Conservation (phyloP, 1,140 invertebrate genomes). For the Pinna nobilis region DNA sequence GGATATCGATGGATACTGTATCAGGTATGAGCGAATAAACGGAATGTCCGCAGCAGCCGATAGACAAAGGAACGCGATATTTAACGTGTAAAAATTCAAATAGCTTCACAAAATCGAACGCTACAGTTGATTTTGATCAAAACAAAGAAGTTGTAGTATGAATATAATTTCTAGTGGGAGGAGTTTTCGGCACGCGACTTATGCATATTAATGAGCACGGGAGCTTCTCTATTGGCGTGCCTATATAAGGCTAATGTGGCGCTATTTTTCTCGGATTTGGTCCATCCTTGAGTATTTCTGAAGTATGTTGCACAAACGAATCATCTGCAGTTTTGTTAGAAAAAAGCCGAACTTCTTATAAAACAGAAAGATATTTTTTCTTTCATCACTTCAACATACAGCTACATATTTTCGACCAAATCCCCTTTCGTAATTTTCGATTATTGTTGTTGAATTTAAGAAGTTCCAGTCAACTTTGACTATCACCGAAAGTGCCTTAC, state of each 20-base stretch:
- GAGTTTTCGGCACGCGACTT: background rate
- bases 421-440: constrained; percentile 45
- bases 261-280: constrained; percentile 52
- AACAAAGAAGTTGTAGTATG: constrained; percentile 22
- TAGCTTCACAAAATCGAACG: constrained; percentile 1
- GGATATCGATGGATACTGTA: too few species aligned
- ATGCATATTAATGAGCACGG: constrained; percentile 11
- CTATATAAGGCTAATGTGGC: constrained; percentile 33
- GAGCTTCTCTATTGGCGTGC: constrained; percentile 27
- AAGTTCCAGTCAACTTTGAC: constrained; percentile 1
- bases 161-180: background rate
- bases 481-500: constrained; percentile 49
- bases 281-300: constrained; percentile 34
- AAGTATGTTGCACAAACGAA: constrained; percentile 44
- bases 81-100: background rate
- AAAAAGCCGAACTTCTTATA: constrained; percentile 12
- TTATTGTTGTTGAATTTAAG: constrained; percentile 30
- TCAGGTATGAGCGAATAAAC: too few species aligned
- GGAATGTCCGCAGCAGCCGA: background rate
- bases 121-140: too few species aligned
- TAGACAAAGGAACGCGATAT: background rate
- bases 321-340: constrained; percentile 11
- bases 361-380: background rate
- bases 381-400: too few species aligned
- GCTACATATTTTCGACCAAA: too few species aligned